phyloP scores from a whole-genome alignment of 2,888 invertebrate species.

The Molorchus minor region DNA sequence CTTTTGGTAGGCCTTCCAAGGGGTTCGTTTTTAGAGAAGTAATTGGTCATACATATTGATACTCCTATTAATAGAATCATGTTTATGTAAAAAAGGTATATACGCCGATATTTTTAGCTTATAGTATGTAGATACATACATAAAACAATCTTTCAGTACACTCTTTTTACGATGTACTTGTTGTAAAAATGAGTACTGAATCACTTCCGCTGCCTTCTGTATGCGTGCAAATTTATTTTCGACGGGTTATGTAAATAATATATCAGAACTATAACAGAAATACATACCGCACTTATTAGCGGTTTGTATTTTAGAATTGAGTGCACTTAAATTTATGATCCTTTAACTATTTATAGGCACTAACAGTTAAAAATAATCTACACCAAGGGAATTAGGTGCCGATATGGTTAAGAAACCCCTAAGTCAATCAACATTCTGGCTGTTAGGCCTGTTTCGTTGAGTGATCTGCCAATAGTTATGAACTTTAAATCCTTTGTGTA shows the following conservation, averaged over 20 bases:
- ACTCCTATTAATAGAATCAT: too few species aligned
- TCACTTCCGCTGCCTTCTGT: neutral
- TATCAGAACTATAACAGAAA: slow-evolving; percentile 10
- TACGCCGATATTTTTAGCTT: neutral
- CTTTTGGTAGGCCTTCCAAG: too few species aligned
- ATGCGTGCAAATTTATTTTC: neutral
- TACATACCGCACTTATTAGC: slow-evolving; percentile 7
- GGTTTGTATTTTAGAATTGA: slow-evolving; percentile 8
- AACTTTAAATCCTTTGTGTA: too few species aligned
- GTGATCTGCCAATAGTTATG: too few species aligned
- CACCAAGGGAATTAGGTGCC: too few species aligned
- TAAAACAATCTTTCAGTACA: neutral
- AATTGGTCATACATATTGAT: too few species aligned
- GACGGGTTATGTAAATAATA: slow-evolving; percentile 4
- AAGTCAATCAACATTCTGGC: too few species aligned
- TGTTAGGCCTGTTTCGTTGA: too few species aligned
- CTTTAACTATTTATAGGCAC: slow-evolving; percentile 10
- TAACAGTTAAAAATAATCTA: slow-evolving; percentile 12
- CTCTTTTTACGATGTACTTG: neutral
- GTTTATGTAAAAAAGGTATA: too few species aligned
- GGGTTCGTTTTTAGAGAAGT: too few species aligned
- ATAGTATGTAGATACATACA: neutral
- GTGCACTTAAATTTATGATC: slow-evolving; percentile 16
- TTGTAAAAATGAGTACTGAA: neutral
- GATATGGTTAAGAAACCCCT: too few species aligned